These are phyloP conservation scores for Heliothis virescens DNA, from an alignment of 1,140 invertebrate genomes.

Conservation along the genomic window DNA sequence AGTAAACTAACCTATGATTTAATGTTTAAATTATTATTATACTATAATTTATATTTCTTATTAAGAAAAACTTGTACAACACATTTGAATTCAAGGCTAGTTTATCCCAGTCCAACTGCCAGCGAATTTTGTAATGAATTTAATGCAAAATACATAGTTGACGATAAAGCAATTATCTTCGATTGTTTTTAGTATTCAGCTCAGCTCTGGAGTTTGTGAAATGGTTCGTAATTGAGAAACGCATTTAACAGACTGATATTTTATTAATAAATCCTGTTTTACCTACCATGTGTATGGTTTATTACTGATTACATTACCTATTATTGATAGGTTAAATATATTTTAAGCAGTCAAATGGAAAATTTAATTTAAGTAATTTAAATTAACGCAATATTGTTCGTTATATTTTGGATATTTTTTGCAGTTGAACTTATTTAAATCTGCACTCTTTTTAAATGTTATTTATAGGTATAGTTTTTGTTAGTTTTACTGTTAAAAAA, in stretches of 20 bases:
- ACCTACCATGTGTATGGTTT: background rate
- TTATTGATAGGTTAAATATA: too few relatives aligned
- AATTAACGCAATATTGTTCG: too few relatives aligned
- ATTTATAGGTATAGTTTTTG: too few relatives aligned
- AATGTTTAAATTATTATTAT: too few relatives aligned
- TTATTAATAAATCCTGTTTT: background rate
- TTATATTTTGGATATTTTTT: too few relatives aligned
- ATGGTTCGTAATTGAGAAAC: constrained; percentile 14
- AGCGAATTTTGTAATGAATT: constrained; percentile 7
- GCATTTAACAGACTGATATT: constrained; percentile 1
- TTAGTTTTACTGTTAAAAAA: too few relatives aligned
- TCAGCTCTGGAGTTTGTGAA: constrained; percentile 18
- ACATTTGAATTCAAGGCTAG: constrained; percentile 2
- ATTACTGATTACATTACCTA: too few relatives aligned
- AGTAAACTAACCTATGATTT: too few relatives aligned
- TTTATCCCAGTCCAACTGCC: constrained; percentile 1
- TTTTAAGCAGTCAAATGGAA: too few relatives aligned
- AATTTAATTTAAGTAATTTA: too few relatives aligned
- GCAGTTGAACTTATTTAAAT: too few relatives aligned
- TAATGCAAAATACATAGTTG: constrained; percentile 31
- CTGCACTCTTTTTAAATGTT: background rate
- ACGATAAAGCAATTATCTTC: constrained; percentile 33
- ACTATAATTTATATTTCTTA: too few relatives aligned
- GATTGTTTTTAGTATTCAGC: constrained; percentile 38
- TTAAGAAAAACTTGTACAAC: background rate